A percentile compares a stretch with the other conserved stretches of the same genome.
Evolutionary conservation across 1,140 invertebrate species (phyloP).

Genomic region (Gonatopus flavifemur): DNA sequence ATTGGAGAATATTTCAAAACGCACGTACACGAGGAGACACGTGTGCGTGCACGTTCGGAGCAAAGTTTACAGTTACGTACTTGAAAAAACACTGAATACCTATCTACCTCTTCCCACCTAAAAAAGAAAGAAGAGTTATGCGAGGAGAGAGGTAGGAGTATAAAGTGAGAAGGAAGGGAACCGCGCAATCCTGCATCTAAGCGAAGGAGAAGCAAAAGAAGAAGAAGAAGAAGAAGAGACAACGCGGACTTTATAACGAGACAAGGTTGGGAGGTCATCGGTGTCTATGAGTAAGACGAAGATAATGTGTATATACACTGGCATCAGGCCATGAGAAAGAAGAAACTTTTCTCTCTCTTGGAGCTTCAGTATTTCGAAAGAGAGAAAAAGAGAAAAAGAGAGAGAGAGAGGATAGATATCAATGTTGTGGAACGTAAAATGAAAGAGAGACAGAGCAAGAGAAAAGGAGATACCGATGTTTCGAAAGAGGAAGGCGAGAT

Average conservation of each 20-base stretch:
- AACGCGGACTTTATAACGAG: slow-evolving; percentile 28
- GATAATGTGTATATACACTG: slow-evolving; percentile 17
- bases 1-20: no score
- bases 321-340: slow-evolving; percentile 31
- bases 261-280: slow-evolving; percentile 41
- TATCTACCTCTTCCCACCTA: no score
- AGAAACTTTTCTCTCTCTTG: no score
- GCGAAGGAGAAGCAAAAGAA: not conserved
- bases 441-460: slow-evolving; percentile 9
- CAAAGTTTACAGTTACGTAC: slow-evolving; percentile 29
- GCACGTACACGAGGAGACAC: no score
- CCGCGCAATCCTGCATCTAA: no score
- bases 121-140: no score
- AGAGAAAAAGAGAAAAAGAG: not conserved
- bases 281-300: slow-evolving; percentile 14
- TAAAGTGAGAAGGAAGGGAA: not conserved
- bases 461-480: no score
- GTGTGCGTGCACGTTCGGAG: slow-evolving; percentile 14
- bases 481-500: slow-evolving; percentile 18
- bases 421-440: not conserved
- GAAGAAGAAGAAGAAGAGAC: slow-evolving; percentile 10
- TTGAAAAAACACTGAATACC: slow-evolving; percentile 17
- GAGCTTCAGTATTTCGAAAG: no score
- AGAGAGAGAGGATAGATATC: not conserved
- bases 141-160: not conserved